Base-by-base conservation (phyloP, 1,140 invertebrate genomes). In the Neuroterus valhalla region DNA sequence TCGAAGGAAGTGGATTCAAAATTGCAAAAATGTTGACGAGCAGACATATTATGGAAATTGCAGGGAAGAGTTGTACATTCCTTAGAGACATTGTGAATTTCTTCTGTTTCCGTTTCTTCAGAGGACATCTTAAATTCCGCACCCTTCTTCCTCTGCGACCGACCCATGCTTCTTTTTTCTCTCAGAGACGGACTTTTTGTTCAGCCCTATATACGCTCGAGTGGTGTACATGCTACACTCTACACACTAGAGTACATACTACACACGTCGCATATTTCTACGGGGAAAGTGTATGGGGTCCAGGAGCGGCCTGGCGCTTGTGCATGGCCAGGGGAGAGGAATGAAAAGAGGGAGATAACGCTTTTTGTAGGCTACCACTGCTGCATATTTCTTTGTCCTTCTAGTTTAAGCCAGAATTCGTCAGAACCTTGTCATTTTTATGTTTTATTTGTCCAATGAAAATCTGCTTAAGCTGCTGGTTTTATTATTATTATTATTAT, bases 331-430 rank as follows among this genome's bases (percentile, higher is more conserved):
- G 68, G 78, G 67, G 72, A 72, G 68, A 52, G 72, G 70, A 74
- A 76, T 71, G 69, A 73, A 76, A 66, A 46, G 70, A 55, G 62
- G 71, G 76, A 79, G 74, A 81, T 71, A 71, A 78, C 70, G 68
- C 72, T 80, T 81, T 78, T 79, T 81, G 76, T 69, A 44, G 66
- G 15, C 71, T 70, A 62, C 62, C 45, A 76, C 66, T 62, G 67
- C 76, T 83, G 79, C 77, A 71, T 46, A 45, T 77, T 46, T 45
- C 66, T 71, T 82, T 78, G 70, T 82, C 68, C 71, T 79, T 79
- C 75, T 45, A 48, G 67, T 72, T 38, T 68, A 19, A 70, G 12
- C 71, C 67, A 75, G 71, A 72, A 72, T 62, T 67, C 68, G 68
- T 43, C 5, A 52, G 48, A 55, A 74, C 66, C 68, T 69, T 68